Percentiles rank a stretch among this genome's conserved stretches.
Evolutionary conservation across 2,797 vertebrate species (phyloP).

Genomic region (Etheostoma perlongum): DNA sequence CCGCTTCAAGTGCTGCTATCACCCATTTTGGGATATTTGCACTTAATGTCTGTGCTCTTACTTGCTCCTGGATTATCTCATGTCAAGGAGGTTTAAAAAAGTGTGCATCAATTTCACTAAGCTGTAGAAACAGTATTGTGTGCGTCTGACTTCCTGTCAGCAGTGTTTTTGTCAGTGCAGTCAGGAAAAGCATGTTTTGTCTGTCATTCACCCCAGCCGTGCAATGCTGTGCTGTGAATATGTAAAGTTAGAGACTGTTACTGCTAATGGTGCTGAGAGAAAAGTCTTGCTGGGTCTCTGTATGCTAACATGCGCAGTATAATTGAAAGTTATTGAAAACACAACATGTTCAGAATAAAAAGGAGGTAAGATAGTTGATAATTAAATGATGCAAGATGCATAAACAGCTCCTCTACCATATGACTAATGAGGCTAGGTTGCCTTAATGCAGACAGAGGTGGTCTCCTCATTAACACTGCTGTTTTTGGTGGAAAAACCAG

Average conservation of each 20-base stretch:
- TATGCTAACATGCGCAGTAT: neutral
- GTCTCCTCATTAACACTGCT: conserved; percentile 31
- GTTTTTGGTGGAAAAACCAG: conserved; percentile 19
- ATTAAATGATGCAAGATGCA: conserved; percentile 9
- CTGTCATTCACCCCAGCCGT: conserved; percentile 52
- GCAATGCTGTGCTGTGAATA: conserved; percentile 39
- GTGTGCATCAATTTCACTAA: conserved; percentile 68
- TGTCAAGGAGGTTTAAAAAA: conserved; percentile 67
- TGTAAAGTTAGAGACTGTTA: conserved; percentile 41
- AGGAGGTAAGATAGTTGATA: neutral
- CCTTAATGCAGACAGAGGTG: conserved; percentile 34
- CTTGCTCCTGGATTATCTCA: conserved; percentile 66
- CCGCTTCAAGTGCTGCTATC: conserved; percentile 52
- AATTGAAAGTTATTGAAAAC: neutral
- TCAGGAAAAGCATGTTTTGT: conserved; percentile 57
- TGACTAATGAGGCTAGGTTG: conserved; percentile 44
- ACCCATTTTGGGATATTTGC: conserved; percentile 49
- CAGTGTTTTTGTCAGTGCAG: conserved; percentile 55
- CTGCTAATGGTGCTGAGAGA: conserved; percentile 10
- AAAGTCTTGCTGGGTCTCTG: neutral
- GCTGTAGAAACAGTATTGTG: conserved; percentile 56
- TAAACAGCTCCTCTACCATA: conserved; percentile 20
- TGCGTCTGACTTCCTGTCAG: conserved; percentile 63
- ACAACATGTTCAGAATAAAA: conserved; percentile 3
- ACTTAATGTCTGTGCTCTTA: conserved; percentile 61